A percentile compares a stretch with the other conserved stretches of the same genome.
Conservation (phyloP, 1,140 invertebrate genomes). For the Aphaenogaster floridana region DNA sequence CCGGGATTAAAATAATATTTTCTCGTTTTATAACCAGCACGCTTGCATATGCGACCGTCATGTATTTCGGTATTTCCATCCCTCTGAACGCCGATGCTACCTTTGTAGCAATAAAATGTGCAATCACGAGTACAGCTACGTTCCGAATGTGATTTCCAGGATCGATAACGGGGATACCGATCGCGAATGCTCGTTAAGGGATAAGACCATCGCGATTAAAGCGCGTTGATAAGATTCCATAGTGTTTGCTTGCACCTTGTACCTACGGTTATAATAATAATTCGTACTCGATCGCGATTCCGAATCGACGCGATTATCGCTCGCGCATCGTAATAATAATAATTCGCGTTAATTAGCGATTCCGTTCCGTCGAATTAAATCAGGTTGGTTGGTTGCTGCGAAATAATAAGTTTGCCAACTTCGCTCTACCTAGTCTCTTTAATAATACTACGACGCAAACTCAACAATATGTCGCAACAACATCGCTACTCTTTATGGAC, state of each 20-base stretch:
- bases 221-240: neutral
- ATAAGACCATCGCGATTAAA: constrained; percentile 60
- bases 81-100: neutral
- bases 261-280: constrained; percentile 39
- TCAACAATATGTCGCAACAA: constrained; percentile 39
- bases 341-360: constrained; percentile 51
- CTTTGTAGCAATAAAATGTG: constrained; percentile 37
- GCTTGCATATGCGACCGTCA: neutral
- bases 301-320: constrained; percentile 30
- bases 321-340: constrained; percentile 36
- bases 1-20: constrained; percentile 17
- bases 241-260: constrained; percentile 33
- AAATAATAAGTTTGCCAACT: neutral
- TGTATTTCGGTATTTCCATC: neutral
- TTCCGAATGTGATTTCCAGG: constrained; percentile 67
- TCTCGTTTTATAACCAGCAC: neutral
- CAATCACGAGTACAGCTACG: constrained; percentile 50
- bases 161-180: constrained; percentile 74
- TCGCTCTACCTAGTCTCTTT: constrained; percentile 12
- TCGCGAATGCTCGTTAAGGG: constrained; percentile 67
- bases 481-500: constrained; percentile 35
- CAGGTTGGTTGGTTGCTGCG: constrained; percentile 1
- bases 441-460: constrained; percentile 16
- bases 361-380: constrained; percentile 33
- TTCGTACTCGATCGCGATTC: constrained; percentile 1